Conservation (phyloP, 2,113 vertebrate species). For the Nibea albiflora region DNA sequence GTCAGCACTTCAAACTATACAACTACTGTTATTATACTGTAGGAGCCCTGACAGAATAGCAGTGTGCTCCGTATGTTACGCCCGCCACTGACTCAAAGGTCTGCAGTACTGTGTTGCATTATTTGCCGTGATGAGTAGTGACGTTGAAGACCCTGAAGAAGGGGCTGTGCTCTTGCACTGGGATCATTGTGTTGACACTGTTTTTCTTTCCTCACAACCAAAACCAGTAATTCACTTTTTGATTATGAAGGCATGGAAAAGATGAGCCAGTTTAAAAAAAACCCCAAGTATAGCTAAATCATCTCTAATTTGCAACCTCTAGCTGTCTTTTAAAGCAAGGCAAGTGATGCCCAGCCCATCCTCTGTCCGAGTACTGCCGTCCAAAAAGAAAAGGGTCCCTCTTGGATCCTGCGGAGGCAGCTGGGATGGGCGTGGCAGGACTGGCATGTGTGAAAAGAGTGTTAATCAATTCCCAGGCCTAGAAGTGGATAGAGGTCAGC, state of each 20-base stretch:
- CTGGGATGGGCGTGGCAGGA: conserved; percentile 32
- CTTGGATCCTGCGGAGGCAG: conserved; percentile 35
- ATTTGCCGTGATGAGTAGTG: conserved; percentile 54
- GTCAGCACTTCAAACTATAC: conserved; percentile 46
- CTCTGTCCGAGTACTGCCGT: conserved; percentile 28
- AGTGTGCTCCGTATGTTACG: conserved; percentile 15
- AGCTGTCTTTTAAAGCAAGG: not conserved
- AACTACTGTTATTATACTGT: conserved; percentile 10
- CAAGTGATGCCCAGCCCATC: not conserved
- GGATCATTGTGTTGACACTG: conserved; percentile 7
- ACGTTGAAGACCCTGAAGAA: conserved; percentile 24
- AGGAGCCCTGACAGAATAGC: conserved; percentile 27
- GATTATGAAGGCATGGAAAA: not conserved
- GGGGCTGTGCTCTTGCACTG: conserved; percentile 1
- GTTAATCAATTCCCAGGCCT: conserved; percentile 55
- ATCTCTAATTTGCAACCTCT: not conserved
- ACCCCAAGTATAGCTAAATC: not conserved
- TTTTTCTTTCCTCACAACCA: conserved; percentile 27
- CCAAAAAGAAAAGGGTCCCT: conserved; percentile 6
- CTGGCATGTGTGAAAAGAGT: conserved; percentile 53
- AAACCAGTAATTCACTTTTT: conserved; percentile 4
- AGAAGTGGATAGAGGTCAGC: conserved; percentile 48
- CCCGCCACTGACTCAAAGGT: conserved; percentile 27
- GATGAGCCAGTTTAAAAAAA: not conserved
- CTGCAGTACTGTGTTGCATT: conserved; percentile 44